phyloP scores from a whole-genome alignment of 2,113 vertebrate species.

The Bos javanicus region DNA sequence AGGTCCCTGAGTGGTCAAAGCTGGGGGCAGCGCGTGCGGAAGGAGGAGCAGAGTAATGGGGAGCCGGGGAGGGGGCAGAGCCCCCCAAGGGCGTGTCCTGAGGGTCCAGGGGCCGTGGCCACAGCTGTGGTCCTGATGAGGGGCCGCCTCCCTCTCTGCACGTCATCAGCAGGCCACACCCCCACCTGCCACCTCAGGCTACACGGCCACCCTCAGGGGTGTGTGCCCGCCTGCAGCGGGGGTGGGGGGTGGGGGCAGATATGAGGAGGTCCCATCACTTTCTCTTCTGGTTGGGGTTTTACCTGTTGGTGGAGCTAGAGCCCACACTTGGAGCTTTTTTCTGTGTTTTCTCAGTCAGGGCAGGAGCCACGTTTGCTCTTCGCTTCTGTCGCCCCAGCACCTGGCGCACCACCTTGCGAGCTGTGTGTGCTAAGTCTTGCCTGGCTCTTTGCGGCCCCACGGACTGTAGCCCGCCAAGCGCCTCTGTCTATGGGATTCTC shows the following conservation, averaged over 20 bases:
- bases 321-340: neutral
- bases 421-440: fast-evolving
- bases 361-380: neutral
- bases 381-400: neutral
- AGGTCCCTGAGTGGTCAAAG: neutral
- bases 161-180: fast-evolving
- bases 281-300: neutral
- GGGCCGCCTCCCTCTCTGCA: fast-evolving
- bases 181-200: neutral
- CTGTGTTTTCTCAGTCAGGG: neutral
- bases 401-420: neutral
- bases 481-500: neutral
- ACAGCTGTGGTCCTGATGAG: neutral
- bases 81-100: neutral
- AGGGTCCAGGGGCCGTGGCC: neutral
- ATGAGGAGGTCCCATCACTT: fast-evolving
- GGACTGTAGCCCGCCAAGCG: neutral
- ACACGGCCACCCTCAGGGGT: neutral
- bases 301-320: neutral
- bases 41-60: fast-evolving
- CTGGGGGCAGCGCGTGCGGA: neutral
- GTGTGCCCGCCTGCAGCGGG: fast-evolving
- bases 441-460: fast-evolving
- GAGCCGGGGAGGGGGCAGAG: neutral
- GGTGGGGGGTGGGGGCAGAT: neutral